Base-by-base conservation (phyloP, 2,888 invertebrate genomes). In the Bombylius major region DNA sequence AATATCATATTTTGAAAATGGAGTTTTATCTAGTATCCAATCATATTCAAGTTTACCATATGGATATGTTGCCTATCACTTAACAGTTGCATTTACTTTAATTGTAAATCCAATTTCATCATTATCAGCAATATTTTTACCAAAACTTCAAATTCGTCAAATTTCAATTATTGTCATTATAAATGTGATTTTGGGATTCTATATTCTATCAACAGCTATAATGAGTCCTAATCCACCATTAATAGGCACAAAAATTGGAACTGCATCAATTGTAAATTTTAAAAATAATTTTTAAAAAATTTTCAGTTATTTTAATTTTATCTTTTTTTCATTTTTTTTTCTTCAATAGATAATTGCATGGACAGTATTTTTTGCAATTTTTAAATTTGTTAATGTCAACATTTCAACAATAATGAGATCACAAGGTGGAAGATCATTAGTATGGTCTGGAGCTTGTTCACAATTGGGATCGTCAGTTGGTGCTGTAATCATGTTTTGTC, bases 1-100 rank as follows among this genome's bases (percentile, higher is more conserved):
- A 51, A 54, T 68, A 48, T 76, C 87, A 50, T 86, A 86, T 66
- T 78, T 89, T 50, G 79, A 79, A 65, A 90, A 89, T 72, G 89
- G 89, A 52, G 79, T 89, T 63, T 78, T 91, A 61, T 87, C 89
- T 32, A 84, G 87, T 58, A 79, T 90, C 62, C 88, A 89, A 73
- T 83, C 87, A 49, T 92, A 83, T 71, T 87, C 90, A 53, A 84
- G 85, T 66, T 77, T 89, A 66, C 89, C 92, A 11, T 92, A 91
- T 73, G 89, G 91, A 23, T 78, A 79, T 68, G 74, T 76, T 50
- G 81, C 86, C 0, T 92, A 89, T 75, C 90, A 91, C 75, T 76
- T 89, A 66, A 79, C 88, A 7, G 85, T 84, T 53, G 82, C 86
- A 56, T 76, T 93, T 62, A 80, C 86, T 62, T 84, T 84, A 60